A percentile compares a stretch with the other conserved stretches of the same genome.
These are phyloP conservation scores for Centropus bengalensis DNA, from an alignment of 2,113 vertebrate genomes.

Conservation along the genomic window DNA sequence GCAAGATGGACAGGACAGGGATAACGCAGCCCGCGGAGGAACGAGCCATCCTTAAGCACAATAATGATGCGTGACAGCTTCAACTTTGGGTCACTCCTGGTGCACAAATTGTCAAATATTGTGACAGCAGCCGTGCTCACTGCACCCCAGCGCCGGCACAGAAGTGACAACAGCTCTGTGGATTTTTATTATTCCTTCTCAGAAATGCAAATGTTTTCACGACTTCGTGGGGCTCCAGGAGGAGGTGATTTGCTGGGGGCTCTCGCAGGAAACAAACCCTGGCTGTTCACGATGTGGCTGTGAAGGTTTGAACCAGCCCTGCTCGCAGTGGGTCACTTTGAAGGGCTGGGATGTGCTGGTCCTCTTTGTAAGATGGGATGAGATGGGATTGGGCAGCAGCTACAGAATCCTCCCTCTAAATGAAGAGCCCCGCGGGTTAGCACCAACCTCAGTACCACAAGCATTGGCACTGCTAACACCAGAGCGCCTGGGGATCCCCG, in stretches of 20 bases:
- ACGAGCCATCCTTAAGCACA: not conserved
- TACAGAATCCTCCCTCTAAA: not conserved
- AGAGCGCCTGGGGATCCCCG: not conserved
- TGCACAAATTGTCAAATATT: not conserved
- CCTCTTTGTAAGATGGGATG: not conserved
- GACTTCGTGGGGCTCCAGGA: not conserved
- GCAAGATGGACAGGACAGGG: not conserved
- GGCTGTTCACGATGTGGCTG: not conserved
- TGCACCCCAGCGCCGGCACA: not conserved
- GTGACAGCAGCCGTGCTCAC: not conserved
- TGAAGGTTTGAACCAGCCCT: not conserved
- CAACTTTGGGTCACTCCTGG: not conserved
- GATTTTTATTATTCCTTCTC: not conserved
- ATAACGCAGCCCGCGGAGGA: not conserved
- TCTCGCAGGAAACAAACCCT: not conserved
- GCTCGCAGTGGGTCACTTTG: not conserved
- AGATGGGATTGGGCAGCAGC: not conserved
- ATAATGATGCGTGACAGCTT: not conserved
- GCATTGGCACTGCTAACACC: rapidly evolving
- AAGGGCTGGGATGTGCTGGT: not conserved
- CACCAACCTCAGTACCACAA: rapidly evolving
- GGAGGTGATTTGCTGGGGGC: not conserved
- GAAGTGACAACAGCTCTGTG: not conserved
- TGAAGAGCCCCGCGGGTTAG: not conserved
- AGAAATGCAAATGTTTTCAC: not conserved